phyloP scores from a whole-genome alignment of 2,797 vertebrate genomes.

The Sebastes kiyomatsui region DNA sequence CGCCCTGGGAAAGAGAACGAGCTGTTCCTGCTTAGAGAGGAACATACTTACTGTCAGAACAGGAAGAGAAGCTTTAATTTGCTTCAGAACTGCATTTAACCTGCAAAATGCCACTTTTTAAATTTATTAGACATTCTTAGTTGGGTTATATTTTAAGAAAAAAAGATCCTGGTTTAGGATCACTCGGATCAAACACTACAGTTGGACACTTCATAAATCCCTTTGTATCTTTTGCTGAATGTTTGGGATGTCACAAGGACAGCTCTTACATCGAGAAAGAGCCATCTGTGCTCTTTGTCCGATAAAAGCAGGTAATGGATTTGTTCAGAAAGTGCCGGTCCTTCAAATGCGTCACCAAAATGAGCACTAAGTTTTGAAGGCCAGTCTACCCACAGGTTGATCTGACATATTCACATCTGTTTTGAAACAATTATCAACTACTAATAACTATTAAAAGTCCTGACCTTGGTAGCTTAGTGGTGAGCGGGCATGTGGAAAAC shows the following conservation, averaged over 20 bases:
- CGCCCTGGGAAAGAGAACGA: neutral
- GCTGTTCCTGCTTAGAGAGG: neutral
- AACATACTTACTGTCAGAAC: neutral
- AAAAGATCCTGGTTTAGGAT: neutral
- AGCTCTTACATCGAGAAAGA: constrained; percentile 22
- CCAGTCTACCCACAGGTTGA: constrained; percentile 45
- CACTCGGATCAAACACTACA: neutral
- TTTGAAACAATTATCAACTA: neutral
- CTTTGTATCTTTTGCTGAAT: constrained; percentile 17
- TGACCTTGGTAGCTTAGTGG: neutral
- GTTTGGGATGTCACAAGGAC: constrained; percentile 35
- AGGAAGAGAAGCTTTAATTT: neutral
- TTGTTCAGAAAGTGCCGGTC: constrained; percentile 33
- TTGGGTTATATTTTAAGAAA: neutral
- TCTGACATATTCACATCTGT: constrained; percentile 36
- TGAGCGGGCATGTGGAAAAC: neutral
- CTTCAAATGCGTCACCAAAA: constrained; percentile 40
- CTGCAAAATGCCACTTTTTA: neutral
- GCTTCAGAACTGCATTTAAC: neutral
- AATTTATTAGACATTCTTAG: neutral
- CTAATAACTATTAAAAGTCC: neutral
- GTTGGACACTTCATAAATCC: neutral
- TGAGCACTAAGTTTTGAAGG: constrained; percentile 49
- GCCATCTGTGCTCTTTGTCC: constrained; percentile 39
- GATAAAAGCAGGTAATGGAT: constrained; percentile 57